phyloP scores from a whole-genome alignment of 2,888 invertebrate genomes.

The Danaus chrysippus region DNA sequence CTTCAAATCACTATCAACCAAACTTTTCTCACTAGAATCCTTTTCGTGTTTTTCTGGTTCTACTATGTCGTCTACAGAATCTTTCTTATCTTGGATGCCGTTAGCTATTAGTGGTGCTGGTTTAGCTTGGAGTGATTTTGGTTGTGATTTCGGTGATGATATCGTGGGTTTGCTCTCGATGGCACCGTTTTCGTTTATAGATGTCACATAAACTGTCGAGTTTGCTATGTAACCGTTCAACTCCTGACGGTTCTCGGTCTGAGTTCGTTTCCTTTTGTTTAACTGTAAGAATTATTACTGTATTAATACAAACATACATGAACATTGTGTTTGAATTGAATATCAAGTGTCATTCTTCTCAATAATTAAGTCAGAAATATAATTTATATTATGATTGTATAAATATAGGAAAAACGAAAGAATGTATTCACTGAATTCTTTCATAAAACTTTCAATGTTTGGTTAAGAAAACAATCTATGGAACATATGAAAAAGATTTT shows the following conservation, averaged over 20 bases:
- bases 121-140: conserved; percentile 69
- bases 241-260: conserved; percentile 77
- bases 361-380: too few species aligned
- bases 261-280: conserved; percentile 80
- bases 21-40: conserved; percentile 68
- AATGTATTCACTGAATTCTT: too few species aligned
- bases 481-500: too few species aligned
- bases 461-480: too few species aligned
- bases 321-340: too few species aligned
- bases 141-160: conserved; percentile 69
- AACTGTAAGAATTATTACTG: conserved; percentile 69
- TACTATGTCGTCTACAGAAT: conserved; percentile 45
- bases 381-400: too few species aligned
- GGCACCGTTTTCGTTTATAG: conserved; percentile 79
- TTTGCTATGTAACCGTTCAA: conserved; percentile 90
- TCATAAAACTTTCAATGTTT: too few species aligned
- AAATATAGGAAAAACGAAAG: too few species aligned
- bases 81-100: conserved; percentile 53
- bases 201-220: conserved; percentile 91
- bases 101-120: conserved; percentile 70
- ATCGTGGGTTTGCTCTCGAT: conserved; percentile 71
- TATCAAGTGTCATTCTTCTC: too few species aligned
- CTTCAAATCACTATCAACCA: conserved; percentile 53
- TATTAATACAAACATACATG: neutral
- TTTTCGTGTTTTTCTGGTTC: conserved; percentile 66